These are phyloP conservation scores for Ctenochaetus hawaiiensis DNA, from an alignment of 2,797 vertebrate species.

Conservation along the genomic window DNA sequence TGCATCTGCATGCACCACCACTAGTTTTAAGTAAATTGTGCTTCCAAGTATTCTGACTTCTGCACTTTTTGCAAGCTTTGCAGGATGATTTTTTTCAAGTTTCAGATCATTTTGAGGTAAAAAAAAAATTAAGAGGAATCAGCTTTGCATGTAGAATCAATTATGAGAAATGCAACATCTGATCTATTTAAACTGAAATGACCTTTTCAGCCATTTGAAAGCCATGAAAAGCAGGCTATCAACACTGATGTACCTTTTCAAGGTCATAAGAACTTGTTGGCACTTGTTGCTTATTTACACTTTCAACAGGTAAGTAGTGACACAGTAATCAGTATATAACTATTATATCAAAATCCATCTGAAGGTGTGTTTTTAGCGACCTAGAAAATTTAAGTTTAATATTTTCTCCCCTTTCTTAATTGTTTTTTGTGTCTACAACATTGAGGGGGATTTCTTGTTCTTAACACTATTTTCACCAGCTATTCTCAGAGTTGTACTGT, in stretches of 20 bases:
- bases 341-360: neutral
- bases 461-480: neutral
- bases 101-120: neutral
- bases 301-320: too few relatives aligned
- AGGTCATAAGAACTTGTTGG: too few relatives aligned
- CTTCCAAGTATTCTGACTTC: too few relatives aligned
- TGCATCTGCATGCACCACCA: too few relatives aligned
- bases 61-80: too few relatives aligned
- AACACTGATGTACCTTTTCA: neutral
- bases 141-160: neutral
- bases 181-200: neutral
- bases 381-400: neutral
- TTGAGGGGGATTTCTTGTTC: too few relatives aligned
- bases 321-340: too few relatives aligned
- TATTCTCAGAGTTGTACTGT: neutral
- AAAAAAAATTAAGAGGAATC: neutral
- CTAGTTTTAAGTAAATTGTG: too few relatives aligned
- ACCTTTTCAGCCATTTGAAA: neutral
- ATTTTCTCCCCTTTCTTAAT: neutral
- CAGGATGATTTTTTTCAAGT: neutral
- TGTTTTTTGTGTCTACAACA: neutral
- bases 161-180: neutral
- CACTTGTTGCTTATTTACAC: too few relatives aligned
- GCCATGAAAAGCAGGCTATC: neutral
- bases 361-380: neutral